Conservation (phyloP, 2,113 vertebrate genomes). For the Microtus montanus region DNA sequence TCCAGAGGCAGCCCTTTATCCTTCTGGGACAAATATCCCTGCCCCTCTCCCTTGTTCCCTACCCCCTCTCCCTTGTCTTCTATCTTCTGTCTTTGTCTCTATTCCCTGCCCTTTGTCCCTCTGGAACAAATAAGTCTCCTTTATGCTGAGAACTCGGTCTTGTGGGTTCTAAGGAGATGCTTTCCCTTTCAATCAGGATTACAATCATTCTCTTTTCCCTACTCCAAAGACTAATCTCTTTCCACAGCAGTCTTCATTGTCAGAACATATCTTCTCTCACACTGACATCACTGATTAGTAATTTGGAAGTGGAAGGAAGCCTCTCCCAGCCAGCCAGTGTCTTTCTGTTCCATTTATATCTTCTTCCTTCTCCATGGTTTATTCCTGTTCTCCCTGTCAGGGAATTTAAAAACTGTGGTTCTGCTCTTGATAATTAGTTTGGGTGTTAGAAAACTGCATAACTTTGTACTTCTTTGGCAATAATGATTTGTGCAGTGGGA, state of each 20-base stretch:
- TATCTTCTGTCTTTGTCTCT: neutral
- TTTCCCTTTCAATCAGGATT: neutral
- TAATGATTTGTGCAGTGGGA: conserved; percentile 6
- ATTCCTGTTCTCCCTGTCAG: neutral
- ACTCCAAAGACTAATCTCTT: conserved; percentile 14
- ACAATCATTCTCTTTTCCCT: neutral
- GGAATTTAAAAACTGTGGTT: conserved; percentile 50
- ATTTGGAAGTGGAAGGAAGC: conserved; percentile 21
- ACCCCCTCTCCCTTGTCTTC: neutral
- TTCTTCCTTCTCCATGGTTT: neutral
- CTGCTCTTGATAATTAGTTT: neutral
- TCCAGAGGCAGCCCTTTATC: neutral
- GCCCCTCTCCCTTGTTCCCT: neutral
- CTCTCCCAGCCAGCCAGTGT: neutral
- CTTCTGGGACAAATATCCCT: neutral
- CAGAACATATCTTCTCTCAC: neutral
- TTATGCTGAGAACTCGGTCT: neutral
- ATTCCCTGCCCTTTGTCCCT: neutral
- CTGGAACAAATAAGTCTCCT: neutral
- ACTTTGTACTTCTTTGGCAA: neutral
- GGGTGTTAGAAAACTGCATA: neutral
- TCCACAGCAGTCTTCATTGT: neutral
- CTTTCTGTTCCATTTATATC: neutral
- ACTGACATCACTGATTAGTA: neutral
- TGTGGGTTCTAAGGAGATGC: neutral